Evolutionary conservation across 30 jellyfish, hydroid and myxozoan genomes (phyloP).

Genomic region (Aurelia coerulea): DNA sequence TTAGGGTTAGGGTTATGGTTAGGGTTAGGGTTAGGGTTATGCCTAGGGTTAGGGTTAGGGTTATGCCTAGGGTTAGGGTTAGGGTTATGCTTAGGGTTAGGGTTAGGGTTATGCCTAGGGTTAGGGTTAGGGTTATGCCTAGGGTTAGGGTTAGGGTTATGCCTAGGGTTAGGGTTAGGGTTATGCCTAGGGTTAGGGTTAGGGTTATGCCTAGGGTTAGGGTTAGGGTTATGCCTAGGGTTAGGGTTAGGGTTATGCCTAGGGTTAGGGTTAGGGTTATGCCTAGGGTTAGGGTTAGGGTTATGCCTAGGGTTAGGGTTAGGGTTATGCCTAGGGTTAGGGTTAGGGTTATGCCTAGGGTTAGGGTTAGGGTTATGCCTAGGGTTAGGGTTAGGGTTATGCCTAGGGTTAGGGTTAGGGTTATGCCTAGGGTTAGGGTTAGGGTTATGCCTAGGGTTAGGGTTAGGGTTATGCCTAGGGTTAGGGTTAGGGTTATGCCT

Average conservation of each 20-base stretch:
- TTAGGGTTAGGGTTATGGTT: conserved; percentile 1
- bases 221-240: no score
- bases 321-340: conserved; percentile 4
- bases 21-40: conserved; percentile 13
- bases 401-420: conserved; percentile 5
- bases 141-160: no score
- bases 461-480: no score
- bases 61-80: neutral
- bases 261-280: conserved; percentile 25
- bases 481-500: neutral
- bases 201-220: no score
- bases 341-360: conserved; percentile 29
- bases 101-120: conserved; percentile 13
- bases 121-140: neutral
- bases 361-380: conserved; percentile 5
- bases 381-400: conserved; percentile 15
- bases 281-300: conserved; percentile 6
- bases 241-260: conserved; percentile 6
- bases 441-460: conserved; percentile 4
- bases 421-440: conserved; percentile 11
- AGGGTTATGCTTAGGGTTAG: conserved; percentile 1
- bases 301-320: neutral
- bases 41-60: conserved; percentile 12
- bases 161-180: no score
- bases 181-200: no score